Evolutionary conservation across 1,140 invertebrate genomes (phyloP).

Genomic region (Reticulitermes speratus): DNA sequence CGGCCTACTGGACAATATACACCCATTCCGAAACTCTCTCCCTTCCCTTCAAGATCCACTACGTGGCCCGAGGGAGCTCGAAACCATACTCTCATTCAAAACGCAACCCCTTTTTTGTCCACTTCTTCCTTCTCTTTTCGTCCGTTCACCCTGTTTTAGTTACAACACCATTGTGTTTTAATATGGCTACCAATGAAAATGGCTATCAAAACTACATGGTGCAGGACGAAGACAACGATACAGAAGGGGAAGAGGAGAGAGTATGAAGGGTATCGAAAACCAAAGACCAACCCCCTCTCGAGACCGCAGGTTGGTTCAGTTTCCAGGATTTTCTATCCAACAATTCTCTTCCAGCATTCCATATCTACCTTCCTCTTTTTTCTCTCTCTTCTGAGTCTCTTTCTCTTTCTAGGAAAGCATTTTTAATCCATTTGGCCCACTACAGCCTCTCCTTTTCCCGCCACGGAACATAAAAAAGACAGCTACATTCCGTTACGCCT

Average conservation of each 20-base stretch:
- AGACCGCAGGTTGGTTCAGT: background rate
- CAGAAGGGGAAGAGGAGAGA: background rate
- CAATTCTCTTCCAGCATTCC: background rate
- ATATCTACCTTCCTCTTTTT: background rate
- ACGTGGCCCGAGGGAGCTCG: no score
- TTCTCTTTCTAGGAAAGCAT: background rate
- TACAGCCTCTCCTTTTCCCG: background rate
- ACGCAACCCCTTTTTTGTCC: no score
- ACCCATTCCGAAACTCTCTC: no score
- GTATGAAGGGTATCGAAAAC: background rate
- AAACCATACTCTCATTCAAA: background rate
- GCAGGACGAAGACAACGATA: no score
- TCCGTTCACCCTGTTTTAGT: background rate
- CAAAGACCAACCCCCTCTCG: background rate
- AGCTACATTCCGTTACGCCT: background rate
- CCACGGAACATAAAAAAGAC: background rate
- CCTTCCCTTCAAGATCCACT: no score
- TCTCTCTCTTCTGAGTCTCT: background rate
- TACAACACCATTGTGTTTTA: background rate
- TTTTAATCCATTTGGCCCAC: constrained; percentile 12
- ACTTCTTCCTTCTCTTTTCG: background rate
- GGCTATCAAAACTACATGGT: background rate
- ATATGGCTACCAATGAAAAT: background rate
- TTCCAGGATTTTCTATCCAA: background rate
- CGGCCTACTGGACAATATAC: no score